Percentiles rank a stretch among this genome's conserved stretches.
phyloP scores from a whole-genome alignment of 2,113 vertebrate species.

The Oncorhynchus gorbuscha region DNA sequence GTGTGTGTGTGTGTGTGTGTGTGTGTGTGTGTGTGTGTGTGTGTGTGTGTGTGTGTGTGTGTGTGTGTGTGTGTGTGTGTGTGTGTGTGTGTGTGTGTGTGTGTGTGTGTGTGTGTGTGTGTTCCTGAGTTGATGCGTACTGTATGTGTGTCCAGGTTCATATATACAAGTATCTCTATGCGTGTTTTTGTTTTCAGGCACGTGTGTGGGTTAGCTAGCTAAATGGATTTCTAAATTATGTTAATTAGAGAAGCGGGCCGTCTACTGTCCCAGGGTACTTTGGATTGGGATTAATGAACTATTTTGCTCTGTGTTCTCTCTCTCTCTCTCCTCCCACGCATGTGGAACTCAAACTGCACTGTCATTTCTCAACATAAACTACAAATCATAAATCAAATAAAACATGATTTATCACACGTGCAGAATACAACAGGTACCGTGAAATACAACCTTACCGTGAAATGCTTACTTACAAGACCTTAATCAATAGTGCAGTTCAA shows the following conservation, averaged over 20 bases:
- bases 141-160: neutral
- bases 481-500: no score
- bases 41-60: slow-evolving; percentile 2
- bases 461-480: no score
- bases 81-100: slow-evolving; percentile 2
- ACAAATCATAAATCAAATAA: no score
- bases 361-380: no score
- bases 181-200: neutral
- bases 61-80: slow-evolving; percentile 2
- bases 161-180: neutral
- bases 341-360: no score
- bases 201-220: neutral
- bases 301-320: neutral
- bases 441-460: no score
- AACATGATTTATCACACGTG: no score
- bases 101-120: neutral
- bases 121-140: neutral
- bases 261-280: neutral
- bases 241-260: neutral
- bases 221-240: neutral
- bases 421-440: no score
- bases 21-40: slow-evolving; percentile 2
- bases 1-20: slow-evolving; percentile 2
- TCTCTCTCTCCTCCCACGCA: no score
- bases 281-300: slow-evolving; percentile 17